Evolutionary conservation across 2,888 invertebrate species (phyloP), one percentile per base, ranked within the genome.

Genomic region (Agrochola macilenta): DNA sequence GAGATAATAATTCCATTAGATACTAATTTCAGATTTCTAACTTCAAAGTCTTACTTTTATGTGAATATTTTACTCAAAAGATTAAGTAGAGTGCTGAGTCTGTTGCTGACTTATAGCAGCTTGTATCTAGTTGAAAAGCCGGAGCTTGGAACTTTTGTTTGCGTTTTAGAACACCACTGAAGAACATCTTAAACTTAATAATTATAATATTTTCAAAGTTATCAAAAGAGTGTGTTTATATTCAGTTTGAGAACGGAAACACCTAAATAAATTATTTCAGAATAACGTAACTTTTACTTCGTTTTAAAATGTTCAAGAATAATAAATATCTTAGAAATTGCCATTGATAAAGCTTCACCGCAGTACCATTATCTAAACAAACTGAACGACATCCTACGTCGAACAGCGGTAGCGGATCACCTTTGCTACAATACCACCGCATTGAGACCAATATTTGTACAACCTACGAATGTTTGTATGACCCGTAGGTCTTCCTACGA

Each of bases 361-460:
- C 8, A 5, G 35, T 14, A 73, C 5, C 0, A 23, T 30, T 75
- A 20, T 12, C 43, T 35, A 30, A 49, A 57, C 61, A 68, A 68
- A 78, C 49, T 35, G 20, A 11, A 43, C 30, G 1, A 30, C 30
- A 0, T 17, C 0, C n/a, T 7, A 20, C 5, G 8, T 9, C 66
- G 17, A 49, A 61, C 52, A 57, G 30, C 20, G 52, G 49, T 43
- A 57, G 30, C 20, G 52, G 49, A 58, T 68, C 30, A 57, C 46
- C 49, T 39, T 57, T 23, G 57, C 39, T 49, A 68, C 79, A 83
- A 68, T 78, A 68, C 23, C 23, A 11, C 57, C 79, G 78, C 61
- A 58, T 35, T 66, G 30, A 20, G 23, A 11, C 30, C 26, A 68
- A 79, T 83, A 68, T 83, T 79, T 83, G 68, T 78, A 26, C 66